phyloP scores from a whole-genome alignment of 2,888 invertebrate genomes.

The Syritta pipiens region DNA sequence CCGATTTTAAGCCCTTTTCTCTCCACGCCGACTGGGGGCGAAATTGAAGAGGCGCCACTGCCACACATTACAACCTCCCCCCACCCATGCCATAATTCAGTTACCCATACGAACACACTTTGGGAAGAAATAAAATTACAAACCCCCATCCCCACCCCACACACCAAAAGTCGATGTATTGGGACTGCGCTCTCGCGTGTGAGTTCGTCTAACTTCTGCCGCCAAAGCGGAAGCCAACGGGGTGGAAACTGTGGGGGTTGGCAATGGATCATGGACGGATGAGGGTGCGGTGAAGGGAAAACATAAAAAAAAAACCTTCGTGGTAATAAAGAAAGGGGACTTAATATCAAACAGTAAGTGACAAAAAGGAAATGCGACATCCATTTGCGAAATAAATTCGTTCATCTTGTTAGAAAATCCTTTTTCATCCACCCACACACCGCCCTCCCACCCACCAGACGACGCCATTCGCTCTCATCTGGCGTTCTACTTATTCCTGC shows the following conservation, averaged over 20 bases:
- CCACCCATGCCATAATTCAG: slow-evolving; percentile 19
- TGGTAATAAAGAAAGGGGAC: slow-evolving; percentile 60
- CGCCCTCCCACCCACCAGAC: neutral
- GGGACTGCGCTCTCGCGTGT: slow-evolving; percentile 18
- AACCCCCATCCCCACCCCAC: too few species aligned
- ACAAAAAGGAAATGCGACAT: slow-evolving; percentile 68
- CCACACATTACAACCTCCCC: slow-evolving; percentile 1
- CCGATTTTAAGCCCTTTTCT: slow-evolving; percentile 31
- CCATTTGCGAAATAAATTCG: slow-evolving; percentile 66
- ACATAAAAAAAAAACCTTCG: neutral
- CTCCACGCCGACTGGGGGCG: neutral
- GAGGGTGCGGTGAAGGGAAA: neutral
- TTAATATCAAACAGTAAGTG: slow-evolving; percentile 68
- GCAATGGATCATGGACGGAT: slow-evolving; percentile 54
- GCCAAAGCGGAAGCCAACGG: slow-evolving; percentile 16
- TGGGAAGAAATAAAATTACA: slow-evolving; percentile 31
- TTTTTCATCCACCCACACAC: slow-evolving; percentile 25
- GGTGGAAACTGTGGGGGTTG: too few species aligned
- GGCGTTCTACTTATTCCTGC: slow-evolving; percentile 58
- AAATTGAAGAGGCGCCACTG: slow-evolving; percentile 31
- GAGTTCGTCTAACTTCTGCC: slow-evolving; percentile 10
- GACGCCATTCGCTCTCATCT: slow-evolving; percentile 38
- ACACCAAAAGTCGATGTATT: slow-evolving; percentile 60
- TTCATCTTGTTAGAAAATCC: slow-evolving; percentile 67
- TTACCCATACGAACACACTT: slow-evolving; percentile 29